These are phyloP conservation scores for Bujurquina vittata DNA, from an alignment of 2,113 vertebrate species.

Conservation along the genomic window DNA sequence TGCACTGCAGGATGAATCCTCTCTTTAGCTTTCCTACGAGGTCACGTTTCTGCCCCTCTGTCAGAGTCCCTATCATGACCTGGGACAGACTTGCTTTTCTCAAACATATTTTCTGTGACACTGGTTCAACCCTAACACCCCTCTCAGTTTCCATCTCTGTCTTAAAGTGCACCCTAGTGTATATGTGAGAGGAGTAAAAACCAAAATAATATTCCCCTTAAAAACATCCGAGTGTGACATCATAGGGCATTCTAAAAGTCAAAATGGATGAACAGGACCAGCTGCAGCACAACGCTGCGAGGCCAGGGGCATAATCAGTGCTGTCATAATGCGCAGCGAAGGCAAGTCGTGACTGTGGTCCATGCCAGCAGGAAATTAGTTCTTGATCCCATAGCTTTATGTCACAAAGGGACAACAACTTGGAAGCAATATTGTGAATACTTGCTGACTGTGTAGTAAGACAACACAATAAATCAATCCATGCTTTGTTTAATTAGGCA, in stretches of 20 bases:
- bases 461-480: neutral
- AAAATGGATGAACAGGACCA: neutral
- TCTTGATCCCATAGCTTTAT: neutral
- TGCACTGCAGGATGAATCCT: neutral
- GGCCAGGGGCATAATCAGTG: constrained; percentile 9
- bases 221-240: constrained; percentile 1
- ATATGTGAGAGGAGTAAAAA: neutral
- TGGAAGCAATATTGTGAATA: neutral
- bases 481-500: neutral
- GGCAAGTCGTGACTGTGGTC: neutral
- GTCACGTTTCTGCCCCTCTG: neutral
- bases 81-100: neutral
- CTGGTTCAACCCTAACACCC: neutral
- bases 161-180: neutral
- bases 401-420: neutral
- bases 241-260: constrained; percentile 4
- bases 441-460: neutral
- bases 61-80: neutral
- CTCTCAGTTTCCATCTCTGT: neutral
- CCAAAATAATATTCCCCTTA: neutral
- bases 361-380: neutral
- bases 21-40: neutral
- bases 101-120: neutral
- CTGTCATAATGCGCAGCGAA: neutral
- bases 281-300: neutral